Evolutionary conservation across 2,888 invertebrate species (phyloP).

Genomic region (Flexamia atlantica): DNA sequence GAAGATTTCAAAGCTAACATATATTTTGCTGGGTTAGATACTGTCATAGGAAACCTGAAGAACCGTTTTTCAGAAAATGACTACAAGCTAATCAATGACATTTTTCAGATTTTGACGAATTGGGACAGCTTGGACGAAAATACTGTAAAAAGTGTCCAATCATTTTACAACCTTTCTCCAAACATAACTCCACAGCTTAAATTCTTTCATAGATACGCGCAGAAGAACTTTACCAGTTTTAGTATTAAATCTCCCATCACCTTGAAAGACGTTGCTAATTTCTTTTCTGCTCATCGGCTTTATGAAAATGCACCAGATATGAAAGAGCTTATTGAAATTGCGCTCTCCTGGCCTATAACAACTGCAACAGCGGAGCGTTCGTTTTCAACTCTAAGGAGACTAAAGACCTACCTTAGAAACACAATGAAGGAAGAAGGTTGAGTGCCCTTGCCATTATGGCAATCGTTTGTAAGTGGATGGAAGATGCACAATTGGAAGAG

Average conservation of each 20-base stretch:
- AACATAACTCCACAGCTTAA: constrained; percentile 8
- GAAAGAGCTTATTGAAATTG: constrained; percentile 10
- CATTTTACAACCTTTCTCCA: constrained; percentile 11
- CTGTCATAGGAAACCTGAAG: neutral
- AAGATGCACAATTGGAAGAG: neutral
- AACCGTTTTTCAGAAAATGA: constrained; percentile 18
- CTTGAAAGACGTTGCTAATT: constrained; percentile 9
- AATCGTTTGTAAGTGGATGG: neutral
- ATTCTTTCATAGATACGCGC: neutral
- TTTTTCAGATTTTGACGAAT: constrained; percentile 26
- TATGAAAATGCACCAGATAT: constrained; percentile 24
- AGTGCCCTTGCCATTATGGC: constrained; percentile 12
- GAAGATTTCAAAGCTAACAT: constrained; percentile 8
- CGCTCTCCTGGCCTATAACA: constrained; percentile 60
- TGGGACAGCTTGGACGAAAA: neutral
- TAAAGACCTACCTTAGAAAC: constrained; percentile 65
- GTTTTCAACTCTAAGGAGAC: constrained; percentile 64
- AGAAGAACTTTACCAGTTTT: neutral
- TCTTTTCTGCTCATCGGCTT: constrained; percentile 27
- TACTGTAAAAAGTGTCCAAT: neutral
- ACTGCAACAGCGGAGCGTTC: constrained; percentile 62
- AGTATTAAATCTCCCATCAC: constrained; percentile 11
- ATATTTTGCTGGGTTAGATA: constrained; percentile 10
- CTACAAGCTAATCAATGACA: constrained; percentile 26
- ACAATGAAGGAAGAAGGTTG: constrained; percentile 56